Evolutionary conservation across 2,888 invertebrate genomes (phyloP), one percentile per base, ranked within the genome.

Genomic region (Elmis aenea): DNA sequence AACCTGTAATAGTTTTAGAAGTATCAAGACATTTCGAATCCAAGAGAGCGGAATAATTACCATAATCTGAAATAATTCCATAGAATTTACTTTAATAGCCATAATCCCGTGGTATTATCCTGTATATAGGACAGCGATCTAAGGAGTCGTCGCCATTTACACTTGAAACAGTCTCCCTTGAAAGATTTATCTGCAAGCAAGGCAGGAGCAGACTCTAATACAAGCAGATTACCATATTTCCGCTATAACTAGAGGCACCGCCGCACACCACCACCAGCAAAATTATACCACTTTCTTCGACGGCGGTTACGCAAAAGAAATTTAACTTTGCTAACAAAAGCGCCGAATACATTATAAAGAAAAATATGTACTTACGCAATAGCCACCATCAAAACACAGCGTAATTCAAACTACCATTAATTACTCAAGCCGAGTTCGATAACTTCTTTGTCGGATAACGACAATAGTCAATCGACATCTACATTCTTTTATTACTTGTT

Each of bases 221-320:
- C 47, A 52, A 48, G 47, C 45, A 45, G 51, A 54, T 54, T 54
- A 54, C 54, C 54, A 54, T 54, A 54, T 54, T 54, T 54, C 50
- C 52, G 51, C 51, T 48, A 51, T 53, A 53, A 53, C 48, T 46
- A 41, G 50, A 52, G 50, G 50, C 53, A 53, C 47, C 40, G 45
- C 43, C 41, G 45, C 40, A 33, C 38, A 37, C 44, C 36, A 42
- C 45, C 32, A 36, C 40, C 38, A 33, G 36, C 42, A 46, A 46
- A 48, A 48, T 48, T 48, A 48, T 48, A 44, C 41, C 41, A 44
- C 46, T 45, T 41, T 30, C 32, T 42, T 29, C 23, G 21, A 30
- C 27, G 35, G 35, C 29, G 35, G 35, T 35, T 35, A 23, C 10
- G 12, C 27, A 18, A 35, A 35, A 9, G 9, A 28, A 14, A 28